Percentiles rank a stretch among this genome's conserved stretches.
Conservation (phyloP, 1,140 invertebrate species). For the Drosophila kanapiae region DNA sequence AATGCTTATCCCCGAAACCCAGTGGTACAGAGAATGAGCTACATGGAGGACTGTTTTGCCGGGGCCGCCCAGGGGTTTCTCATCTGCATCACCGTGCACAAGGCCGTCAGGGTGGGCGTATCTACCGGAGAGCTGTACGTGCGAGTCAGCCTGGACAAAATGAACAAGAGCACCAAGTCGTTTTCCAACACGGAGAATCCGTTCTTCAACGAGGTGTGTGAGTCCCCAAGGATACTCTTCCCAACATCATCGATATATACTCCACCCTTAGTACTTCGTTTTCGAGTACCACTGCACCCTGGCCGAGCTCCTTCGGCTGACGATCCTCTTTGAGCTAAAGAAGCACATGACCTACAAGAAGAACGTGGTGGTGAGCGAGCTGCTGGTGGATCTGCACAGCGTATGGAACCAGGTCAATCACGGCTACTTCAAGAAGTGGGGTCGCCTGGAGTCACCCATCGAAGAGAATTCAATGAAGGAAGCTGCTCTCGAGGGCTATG, state of each 20-base stretch:
- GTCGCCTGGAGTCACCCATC: slow-evolving; percentile 88
- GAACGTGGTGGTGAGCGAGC: slow-evolving; percentile 88
- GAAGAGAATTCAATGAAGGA: slow-evolving; percentile 86
- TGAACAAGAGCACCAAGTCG: slow-evolving; percentile 86
- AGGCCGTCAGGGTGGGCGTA: slow-evolving; percentile 67
- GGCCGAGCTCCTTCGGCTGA: slow-evolving; percentile 84
- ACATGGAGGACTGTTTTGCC: slow-evolving; percentile 65
- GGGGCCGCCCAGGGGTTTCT: slow-evolving; percentile 74
- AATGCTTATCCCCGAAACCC: slow-evolving; percentile 7
- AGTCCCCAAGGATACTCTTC: not conserved
- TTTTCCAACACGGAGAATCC: slow-evolving; percentile 87
- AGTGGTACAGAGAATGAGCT: slow-evolving; percentile 43
- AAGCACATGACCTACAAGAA: slow-evolving; percentile 78
- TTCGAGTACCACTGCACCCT: slow-evolving; percentile 88
- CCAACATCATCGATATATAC: not conserved
- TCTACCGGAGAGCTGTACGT: slow-evolving; percentile 87
- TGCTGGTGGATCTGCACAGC: slow-evolving; percentile 90
- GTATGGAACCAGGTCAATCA: slow-evolving; percentile 90
- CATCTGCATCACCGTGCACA: slow-evolving; percentile 79
- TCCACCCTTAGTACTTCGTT: slow-evolving; percentile 88
- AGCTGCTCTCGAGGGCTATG: slow-evolving; percentile 50
- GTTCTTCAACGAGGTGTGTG: slow-evolving; percentile 87
- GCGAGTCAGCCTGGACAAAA: slow-evolving; percentile 87
- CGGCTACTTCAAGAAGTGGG: slow-evolving; percentile 93
- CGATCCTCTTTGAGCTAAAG: slow-evolving; percentile 86